phyloP scores from a whole-genome alignment of 2,113 vertebrate genomes.

The Nasalis larvatus region DNA sequence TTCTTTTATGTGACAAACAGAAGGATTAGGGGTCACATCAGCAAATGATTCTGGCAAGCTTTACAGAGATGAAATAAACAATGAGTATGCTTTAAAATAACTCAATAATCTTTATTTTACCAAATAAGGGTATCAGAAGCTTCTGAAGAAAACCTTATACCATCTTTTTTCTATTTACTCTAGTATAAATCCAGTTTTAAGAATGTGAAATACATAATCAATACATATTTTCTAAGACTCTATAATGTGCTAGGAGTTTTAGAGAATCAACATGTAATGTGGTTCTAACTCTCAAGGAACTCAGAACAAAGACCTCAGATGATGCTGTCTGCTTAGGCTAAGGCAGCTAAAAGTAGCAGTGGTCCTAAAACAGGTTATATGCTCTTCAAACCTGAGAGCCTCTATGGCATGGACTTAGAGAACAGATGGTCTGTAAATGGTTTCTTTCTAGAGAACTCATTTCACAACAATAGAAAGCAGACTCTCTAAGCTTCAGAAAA shows the following conservation, averaged over 20 bases:
- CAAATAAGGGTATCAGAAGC: neutral
- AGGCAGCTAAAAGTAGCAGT: neutral
- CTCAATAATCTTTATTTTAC: neutral
- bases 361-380: accelerated
- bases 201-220: neutral
- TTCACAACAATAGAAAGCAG: neutral
- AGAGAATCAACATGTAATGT: neutral
- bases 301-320: neutral
- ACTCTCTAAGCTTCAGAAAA: neutral
- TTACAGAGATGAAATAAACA: neutral
- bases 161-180: neutral
- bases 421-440: neutral
- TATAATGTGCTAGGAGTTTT: neutral
- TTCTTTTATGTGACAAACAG: neutral
- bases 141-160: slow-evolving; percentile 1
- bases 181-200: neutral
- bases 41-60: neutral
- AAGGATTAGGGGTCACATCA: neutral
- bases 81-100: neutral
- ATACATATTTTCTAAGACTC: slow-evolving; percentile 9
- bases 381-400: neutral
- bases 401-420: neutral
- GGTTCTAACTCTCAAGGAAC: neutral
- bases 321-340: neutral
- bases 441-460: neutral